These are phyloP conservation scores for Rachycentron canadum DNA, from an alignment of 2,797 vertebrate genomes.

Conservation along the genomic window DNA sequence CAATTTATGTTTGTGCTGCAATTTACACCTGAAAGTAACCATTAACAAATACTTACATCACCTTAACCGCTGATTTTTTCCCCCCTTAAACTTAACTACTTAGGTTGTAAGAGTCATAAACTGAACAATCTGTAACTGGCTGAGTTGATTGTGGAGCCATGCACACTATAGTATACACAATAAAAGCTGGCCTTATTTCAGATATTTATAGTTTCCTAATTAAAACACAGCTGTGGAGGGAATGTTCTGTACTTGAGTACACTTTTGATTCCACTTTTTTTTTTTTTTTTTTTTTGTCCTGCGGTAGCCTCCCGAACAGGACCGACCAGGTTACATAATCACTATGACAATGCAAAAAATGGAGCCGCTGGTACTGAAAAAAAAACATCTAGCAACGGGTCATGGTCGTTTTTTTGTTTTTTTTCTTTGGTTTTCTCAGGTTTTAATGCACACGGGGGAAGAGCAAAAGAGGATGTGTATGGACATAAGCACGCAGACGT, in stretches of 20 bases:
- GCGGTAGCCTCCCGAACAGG: too few species aligned
- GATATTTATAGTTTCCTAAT: neutral
- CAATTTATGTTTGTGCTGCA: neutral
- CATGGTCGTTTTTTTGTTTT: neutral
- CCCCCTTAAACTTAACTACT: too few species aligned
- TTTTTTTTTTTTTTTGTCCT: too few species aligned
- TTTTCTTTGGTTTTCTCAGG: too few species aligned
- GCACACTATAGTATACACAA: too few species aligned
- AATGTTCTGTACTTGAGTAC: neutral
- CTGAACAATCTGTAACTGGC: neutral
- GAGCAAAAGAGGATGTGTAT: fast-evolving
- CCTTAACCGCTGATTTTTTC: too few species aligned
- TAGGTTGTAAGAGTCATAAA: too few species aligned
- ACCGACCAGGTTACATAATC: neutral
- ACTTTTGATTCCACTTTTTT: neutral
- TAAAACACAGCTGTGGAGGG: neutral
- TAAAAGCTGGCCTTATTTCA: too few species aligned
- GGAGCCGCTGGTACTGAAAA: fast-evolving
- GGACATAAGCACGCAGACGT: too few species aligned
- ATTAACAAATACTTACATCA: neutral
- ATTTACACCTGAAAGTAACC: too few species aligned
- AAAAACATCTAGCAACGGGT: neutral
- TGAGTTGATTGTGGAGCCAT: neutral
- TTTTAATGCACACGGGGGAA: neutral
- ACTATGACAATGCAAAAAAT: constrained; percentile 46